phyloP scores from a whole-genome alignment of 2,888 invertebrate species.

The Euphydryas editha region DNA sequence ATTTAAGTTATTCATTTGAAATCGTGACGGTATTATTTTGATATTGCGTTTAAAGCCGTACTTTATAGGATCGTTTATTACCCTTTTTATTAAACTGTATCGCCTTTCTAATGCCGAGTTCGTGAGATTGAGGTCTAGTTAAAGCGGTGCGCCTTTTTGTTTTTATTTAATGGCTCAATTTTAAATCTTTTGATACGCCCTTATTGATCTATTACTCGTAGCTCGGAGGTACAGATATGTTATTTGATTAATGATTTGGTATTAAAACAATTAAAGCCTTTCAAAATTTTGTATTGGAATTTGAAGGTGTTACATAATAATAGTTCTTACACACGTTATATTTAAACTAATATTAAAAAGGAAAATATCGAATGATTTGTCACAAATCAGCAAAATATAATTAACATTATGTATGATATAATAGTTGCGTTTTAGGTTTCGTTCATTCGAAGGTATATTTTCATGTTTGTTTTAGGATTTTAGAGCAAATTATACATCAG shows the following conservation, averaged over 20 bases:
- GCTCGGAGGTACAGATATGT: conserved; percentile 9
- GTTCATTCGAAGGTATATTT: too few species aligned
- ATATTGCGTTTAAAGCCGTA: conserved; percentile 1
- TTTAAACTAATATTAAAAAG: too few species aligned
- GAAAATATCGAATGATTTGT: too few species aligned
- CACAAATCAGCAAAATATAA: too few species aligned
- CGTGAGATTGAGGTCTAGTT: conserved; percentile 36
- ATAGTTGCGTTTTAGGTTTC: too few species aligned
- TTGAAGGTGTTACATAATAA: neutral
- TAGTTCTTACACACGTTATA: too few species aligned
- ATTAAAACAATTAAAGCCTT: neutral
- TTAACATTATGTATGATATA: too few species aligned
- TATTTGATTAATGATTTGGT: conserved; percentile 11
- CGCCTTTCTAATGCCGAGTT: conserved; percentile 27
- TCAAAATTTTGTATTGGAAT: neutral
- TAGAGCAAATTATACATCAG: too few species aligned
- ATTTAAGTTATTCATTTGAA: neutral
- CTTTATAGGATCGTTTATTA: conserved; percentile 23
- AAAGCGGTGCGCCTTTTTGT: conserved; percentile 28
- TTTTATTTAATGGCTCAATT: conserved; percentile 35
- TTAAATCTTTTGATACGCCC: conserved; percentile 25
- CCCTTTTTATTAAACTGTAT: conserved; percentile 25
- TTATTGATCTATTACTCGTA: conserved; percentile 22
- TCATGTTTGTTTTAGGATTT: too few species aligned
- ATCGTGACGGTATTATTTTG: conserved; percentile 12